phyloP scores from a whole-genome alignment of 2,797 vertebrate genomes.

The Cossypha dichroa region DNA sequence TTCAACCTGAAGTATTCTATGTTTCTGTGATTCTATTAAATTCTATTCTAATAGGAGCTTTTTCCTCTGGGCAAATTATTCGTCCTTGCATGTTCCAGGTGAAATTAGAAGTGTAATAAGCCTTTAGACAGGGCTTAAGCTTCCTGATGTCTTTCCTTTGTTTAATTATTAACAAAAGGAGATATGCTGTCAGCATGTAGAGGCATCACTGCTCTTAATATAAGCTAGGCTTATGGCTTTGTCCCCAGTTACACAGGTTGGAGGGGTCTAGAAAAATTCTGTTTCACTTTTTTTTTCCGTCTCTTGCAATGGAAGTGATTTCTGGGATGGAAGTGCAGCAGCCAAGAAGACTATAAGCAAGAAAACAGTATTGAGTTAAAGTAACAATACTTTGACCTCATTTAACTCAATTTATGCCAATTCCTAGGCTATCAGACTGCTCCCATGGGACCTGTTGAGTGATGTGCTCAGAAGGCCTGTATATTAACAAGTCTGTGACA shows the following conservation, averaged over 20 bases:
- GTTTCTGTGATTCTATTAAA: neutral
- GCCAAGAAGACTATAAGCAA: neutral
- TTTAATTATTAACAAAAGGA: neutral
- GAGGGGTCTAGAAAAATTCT: neutral
- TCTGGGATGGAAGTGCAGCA: neutral
- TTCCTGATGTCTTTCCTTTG: neutral
- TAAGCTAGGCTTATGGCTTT: neutral
- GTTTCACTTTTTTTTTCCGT: neutral
- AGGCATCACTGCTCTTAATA: neutral
- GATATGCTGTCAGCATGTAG: neutral
- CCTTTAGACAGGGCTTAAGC: neutral
- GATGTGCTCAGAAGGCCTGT: neutral
- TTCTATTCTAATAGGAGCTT: neutral
- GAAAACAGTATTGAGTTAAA: neutral
- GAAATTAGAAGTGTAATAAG: neutral
- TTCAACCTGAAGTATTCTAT: neutral
- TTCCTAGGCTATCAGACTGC: neutral
- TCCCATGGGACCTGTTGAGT: neutral
- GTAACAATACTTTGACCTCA: neutral
- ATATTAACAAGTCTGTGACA: neutral
- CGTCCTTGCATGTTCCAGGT: neutral
- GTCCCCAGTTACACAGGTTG: fast-evolving
- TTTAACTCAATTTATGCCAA: neutral
- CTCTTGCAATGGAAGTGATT: neutral
- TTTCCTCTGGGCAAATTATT: neutral